Conservation (phyloP, 1,140 invertebrate genomes). For the Drosophila pectinifera region DNA sequence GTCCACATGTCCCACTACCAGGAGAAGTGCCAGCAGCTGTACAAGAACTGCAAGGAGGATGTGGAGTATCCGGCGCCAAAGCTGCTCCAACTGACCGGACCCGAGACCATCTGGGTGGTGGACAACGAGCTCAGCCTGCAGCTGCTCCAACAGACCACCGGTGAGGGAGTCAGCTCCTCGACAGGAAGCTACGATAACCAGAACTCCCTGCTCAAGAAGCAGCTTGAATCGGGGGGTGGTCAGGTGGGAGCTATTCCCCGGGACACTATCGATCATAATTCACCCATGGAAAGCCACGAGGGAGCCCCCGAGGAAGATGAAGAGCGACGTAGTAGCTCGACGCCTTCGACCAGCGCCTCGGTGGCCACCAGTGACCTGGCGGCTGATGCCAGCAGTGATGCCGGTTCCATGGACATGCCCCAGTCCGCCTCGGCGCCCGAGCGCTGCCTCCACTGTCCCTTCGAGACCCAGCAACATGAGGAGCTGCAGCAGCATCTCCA, state of each 20-base stretch:
- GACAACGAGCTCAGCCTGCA: conserved; percentile 75
- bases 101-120: conserved; percentile 85
- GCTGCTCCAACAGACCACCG: conserved; percentile 72
- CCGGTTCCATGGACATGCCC: conserved; percentile 59
- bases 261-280: conserved; percentile 6
- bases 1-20: conserved; percentile 94
- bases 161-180: conserved; percentile 45
- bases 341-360: conserved; percentile 72
- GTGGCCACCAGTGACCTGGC: conserved; percentile 75
- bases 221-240: conserved; percentile 68
- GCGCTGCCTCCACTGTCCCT: conserved; percentile 88
- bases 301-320: conserved; percentile 49
- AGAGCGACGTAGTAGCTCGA: conserved; percentile 59
- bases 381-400: conserved; percentile 70
- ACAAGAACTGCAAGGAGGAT: conserved; percentile 88
- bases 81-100: conserved; percentile 86
- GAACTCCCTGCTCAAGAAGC: conserved; percentile 77
- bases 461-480: conserved; percentile 60
- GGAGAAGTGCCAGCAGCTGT: conserved; percentile 90
- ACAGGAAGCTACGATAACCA: conserved; percentile 57
- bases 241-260: conserved; percentile 15
- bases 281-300: conserved; percentile 15
- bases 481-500: conserved; percentile 83
- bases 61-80: conserved; percentile 88
- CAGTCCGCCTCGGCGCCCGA: conserved; percentile 87